Conservation (phyloP, 2,888 invertebrate species). For the Cephalotes varians region DNA sequence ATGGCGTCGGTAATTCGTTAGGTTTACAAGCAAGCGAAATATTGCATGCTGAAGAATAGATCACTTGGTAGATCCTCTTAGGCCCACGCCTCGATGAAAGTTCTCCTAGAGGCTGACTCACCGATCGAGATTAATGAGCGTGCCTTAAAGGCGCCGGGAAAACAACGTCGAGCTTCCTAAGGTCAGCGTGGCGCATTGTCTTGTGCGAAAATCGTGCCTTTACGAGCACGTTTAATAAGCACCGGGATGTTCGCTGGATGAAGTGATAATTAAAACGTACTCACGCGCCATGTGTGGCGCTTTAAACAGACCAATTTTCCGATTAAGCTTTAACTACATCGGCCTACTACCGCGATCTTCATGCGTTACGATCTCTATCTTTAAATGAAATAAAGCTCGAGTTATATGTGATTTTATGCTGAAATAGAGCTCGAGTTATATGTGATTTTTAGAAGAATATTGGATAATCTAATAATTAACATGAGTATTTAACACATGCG, state of each 20-base stretch:
- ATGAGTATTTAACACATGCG: not conserved
- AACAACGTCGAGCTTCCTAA: conserved; percentile 68
- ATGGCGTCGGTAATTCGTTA: conserved; percentile 29
- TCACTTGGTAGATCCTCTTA: conserved; percentile 37
- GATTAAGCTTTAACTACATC: conserved; percentile 44
- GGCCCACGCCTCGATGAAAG: conserved; percentile 76
- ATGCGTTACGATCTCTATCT: not conserved
- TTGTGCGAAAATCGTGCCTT: conserved; percentile 70
- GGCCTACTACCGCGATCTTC: conserved; percentile 30
- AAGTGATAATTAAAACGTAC: conserved; percentile 47
- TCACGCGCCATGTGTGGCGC: conserved; percentile 40
- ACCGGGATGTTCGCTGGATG: conserved; percentile 23
- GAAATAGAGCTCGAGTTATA: conserved; percentile 7
- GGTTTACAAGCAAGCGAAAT: conserved; percentile 24
- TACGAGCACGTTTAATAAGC: conserved; percentile 57
- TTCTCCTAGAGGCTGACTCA: conserved; percentile 74
- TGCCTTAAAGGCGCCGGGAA: conserved; percentile 76
- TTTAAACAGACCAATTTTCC: conserved; percentile 49
- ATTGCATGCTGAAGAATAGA: conserved; percentile 33
- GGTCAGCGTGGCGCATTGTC: conserved; percentile 66
- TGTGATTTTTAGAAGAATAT: conserved; percentile 13
- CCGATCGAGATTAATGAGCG: conserved; percentile 78
- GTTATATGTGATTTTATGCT: no score
- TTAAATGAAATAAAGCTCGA: conserved; percentile 24
- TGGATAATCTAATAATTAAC: not conserved